Evolutionary conservation across 1,140 invertebrate genomes (phyloP).

Genomic region (Drosophila bocki): DNA sequence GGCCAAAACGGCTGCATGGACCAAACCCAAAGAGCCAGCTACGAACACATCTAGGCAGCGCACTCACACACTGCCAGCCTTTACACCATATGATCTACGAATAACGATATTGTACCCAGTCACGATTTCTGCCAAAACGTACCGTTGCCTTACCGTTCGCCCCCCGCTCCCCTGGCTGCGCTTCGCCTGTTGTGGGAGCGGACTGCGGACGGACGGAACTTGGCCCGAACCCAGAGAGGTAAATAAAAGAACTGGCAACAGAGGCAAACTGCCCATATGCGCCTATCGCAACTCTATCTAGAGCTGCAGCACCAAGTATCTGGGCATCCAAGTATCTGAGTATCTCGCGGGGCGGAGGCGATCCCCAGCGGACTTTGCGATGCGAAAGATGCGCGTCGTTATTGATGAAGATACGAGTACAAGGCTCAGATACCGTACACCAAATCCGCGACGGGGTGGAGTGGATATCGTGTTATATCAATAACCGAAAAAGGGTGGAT

Average conservation of each 20-base stretch:
- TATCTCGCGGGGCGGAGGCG: constrained; percentile 9
- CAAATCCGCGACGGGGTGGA: constrained; percentile 35
- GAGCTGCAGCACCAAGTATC: constrained; percentile 52
- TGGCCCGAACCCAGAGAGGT: constrained; percentile 36
- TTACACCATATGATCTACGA: constrained; percentile 84
- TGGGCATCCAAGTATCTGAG: constrained; percentile 23
- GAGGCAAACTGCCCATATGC: constrained; percentile 75
- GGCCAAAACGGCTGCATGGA: constrained; percentile 1
- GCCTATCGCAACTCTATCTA: constrained; percentile 80
- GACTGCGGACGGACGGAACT: constrained; percentile 23
- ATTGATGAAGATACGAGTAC: constrained; percentile 83
- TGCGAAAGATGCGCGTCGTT: constrained; percentile 73
- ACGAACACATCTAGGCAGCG: constrained; percentile 52
- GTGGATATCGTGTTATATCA: constrained; percentile 83
- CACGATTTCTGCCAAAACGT: constrained; percentile 83
- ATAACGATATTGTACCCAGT: constrained; percentile 84
- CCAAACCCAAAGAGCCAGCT: constrained; percentile 53
- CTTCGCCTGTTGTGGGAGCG: constrained; percentile 27
- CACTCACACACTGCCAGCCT: constrained; percentile 56
- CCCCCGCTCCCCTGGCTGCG: constrained; percentile 14
- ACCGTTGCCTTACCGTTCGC: constrained; percentile 72
- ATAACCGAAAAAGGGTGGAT: constrained; percentile 84
- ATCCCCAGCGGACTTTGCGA: constrained; percentile 51
- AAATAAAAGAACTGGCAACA: constrained; percentile 53
- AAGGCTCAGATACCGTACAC: constrained; percentile 64